Base-by-base conservation (phyloP, 2,797 vertebrate genomes). In the Protonibea diacanthus region DNA sequence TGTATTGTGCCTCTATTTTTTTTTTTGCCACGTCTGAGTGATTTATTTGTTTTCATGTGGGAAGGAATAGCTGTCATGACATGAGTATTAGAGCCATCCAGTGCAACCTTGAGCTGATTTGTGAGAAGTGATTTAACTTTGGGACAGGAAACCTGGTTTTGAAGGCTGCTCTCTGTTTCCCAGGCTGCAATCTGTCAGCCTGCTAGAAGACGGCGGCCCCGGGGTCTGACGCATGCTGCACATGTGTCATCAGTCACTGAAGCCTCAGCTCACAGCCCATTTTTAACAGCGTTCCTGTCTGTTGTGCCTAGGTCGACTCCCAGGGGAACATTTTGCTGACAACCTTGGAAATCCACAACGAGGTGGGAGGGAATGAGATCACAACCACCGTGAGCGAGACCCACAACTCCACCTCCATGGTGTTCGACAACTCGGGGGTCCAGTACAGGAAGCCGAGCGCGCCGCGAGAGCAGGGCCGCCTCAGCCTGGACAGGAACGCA, bases 271-370 rank as follows among this genome's bases (percentile, higher is more conserved):
- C 60, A 4, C 68, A 17, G 66, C 47, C 76, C 45, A 21, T 81
- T 89, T 82, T 78, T 86, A 86, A 88, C 82, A 6, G 11, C 1
- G 5, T 70, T 56, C 58, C 76, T 86, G 57, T 90, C 85, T 74
- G 61, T 83, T 60, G 52, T 81, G 70, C 65, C 49, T 66, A 99
- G 98, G 97, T 98, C 91, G 98, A 99, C 84, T 96, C 97, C 72
- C 97, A 97, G 75, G 98, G 98, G 82, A 99, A 99, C 70, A 98
- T 99, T 90, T 92, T 99, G 76, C 92, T 99, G 74, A 97, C 97
- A n/a, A 97, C 98, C 0, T 94, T 99, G 91, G 98, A 99, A 95
- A 98, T 99, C 88, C 97, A 98, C 94, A 99, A 99, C 0, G 98
- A 99, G 87, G 96, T 99, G 88, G 95, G 96, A 57, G 94, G 95